A percentile compares a stretch with the other conserved stretches of the same genome.
phyloP scores from a whole-genome alignment of 2,113 vertebrate genomes.

The Actinemys pallida region DNA sequence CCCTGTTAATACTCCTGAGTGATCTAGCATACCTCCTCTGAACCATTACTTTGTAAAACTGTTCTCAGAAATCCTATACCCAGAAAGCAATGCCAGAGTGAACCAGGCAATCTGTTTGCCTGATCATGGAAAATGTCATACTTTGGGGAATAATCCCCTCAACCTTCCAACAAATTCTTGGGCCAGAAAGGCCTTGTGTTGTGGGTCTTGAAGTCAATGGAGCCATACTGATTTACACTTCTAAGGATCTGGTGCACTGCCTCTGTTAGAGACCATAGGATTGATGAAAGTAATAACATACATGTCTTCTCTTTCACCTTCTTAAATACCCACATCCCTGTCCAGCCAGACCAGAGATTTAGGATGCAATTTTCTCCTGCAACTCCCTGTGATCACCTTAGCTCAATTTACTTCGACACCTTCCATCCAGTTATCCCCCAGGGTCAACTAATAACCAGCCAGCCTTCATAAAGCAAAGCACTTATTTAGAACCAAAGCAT shows the following conservation, averaged over 20 bases:
- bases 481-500: background rate
- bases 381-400: background rate
- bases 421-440: background rate
- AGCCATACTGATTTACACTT: background rate
- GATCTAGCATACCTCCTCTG: background rate
- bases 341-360: background rate
- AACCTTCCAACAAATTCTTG: background rate
- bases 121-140: background rate
- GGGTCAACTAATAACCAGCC: background rate
- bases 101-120: background rate
- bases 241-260: background rate
- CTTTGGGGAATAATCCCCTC: background rate
- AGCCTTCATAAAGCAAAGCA: background rate
- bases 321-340: background rate
- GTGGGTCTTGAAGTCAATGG: background rate
- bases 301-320: background rate
- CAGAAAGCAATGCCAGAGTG: background rate
- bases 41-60: background rate
- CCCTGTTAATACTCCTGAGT: background rate
- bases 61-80: fast-evolving
- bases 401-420: background rate
- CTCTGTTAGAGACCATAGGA: background rate
- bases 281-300: background rate
- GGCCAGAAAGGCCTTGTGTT: background rate
- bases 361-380: background rate